Percentiles rank a stretch among this genome's conserved stretches.
These are phyloP conservation scores for Bruchidius siliquastri DNA, from an alignment of 2,888 invertebrate species.

Conservation along the genomic window DNA sequence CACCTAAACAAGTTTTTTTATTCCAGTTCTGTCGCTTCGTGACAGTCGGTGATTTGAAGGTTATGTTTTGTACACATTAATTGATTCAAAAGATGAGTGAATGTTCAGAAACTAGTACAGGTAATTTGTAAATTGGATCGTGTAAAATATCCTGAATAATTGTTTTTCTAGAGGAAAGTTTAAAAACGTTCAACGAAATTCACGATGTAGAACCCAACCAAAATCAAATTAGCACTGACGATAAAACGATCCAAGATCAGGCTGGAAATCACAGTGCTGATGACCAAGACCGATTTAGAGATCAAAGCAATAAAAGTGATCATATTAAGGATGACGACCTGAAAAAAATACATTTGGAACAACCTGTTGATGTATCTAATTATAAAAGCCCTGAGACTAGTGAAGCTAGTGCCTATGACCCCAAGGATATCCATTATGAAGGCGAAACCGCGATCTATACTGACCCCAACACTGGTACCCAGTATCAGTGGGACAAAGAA, in stretches of 20 bases:
- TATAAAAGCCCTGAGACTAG: neutral
- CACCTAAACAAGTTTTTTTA: too few species aligned
- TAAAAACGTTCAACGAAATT: neutral
- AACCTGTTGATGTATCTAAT: neutral
- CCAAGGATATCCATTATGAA: conserved; percentile 63
- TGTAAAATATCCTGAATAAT: neutral
- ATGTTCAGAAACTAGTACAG: neutral
- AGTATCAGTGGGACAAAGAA: conserved; percentile 62
- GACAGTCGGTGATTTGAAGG: too few species aligned
- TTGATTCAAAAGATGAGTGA: neutral
- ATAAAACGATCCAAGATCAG: neutral
- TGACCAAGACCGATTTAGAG: neutral
- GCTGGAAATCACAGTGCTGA: neutral
- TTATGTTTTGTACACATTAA: too few species aligned
- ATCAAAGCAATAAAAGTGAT: neutral
- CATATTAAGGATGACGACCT: neutral
- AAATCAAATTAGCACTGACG: neutral
- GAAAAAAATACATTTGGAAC: neutral
- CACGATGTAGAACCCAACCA: neutral
- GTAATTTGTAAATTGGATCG: neutral
- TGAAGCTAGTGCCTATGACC: conserved; percentile 10
- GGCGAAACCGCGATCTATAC: conserved; percentile 69
- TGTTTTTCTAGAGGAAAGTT: neutral
- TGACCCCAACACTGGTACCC: conserved; percentile 64
- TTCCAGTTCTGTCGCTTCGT: too few species aligned